Evolutionary conservation across 2,797 vertebrate genomes (phyloP), one percentile per base, ranked within the genome.

Genomic region (Galagoides demidoff): DNA sequence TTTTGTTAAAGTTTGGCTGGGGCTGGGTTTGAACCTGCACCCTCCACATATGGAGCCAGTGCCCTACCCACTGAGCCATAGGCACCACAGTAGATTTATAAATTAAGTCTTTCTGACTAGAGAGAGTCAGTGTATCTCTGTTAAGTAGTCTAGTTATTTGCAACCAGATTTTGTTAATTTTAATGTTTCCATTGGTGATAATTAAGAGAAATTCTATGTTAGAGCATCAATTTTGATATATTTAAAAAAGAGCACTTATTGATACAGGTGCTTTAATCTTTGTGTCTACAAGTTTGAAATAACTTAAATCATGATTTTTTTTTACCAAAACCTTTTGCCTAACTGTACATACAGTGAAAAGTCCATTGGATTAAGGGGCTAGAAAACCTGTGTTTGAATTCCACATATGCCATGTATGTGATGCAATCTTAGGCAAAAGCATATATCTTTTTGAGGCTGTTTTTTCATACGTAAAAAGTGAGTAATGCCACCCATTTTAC

Each of bases 121-220:
- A 89, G 10, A 19, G 49, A 27, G 19, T 39, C 37, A 90, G 37
- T 96, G 92, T 89, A 92, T 85, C 84, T 73, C 39, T 83, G 68
- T 94, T 49, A 83, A 74, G 45, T 88, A 74, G 45, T 88, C 61
- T 92, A 92, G 83, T 92, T 55, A 92, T 85, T 84, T 95, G 61
- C 57, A 88, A 66, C 27, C 90, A 19, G 43, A 17, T 68, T 96
- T 82, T 89, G 17, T 70, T 92, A 7, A 37, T 66, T 88, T 23
- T 49, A 76, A 95, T 77, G 19, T 3, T 34, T 95, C 43, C 27
- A 78, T 5, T 95, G 61, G 25, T 85, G 92, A 84, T 70, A 85
- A 85, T 73, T 83, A 90, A 87, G 49, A 97, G 52, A 92, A 96
- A 92, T 87, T 20, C 31, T 92, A 59, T 81, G 37, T 70, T 95